Conservation (phyloP, 2,888 invertebrate species). For the Lasioglossum oenotherae region DNA sequence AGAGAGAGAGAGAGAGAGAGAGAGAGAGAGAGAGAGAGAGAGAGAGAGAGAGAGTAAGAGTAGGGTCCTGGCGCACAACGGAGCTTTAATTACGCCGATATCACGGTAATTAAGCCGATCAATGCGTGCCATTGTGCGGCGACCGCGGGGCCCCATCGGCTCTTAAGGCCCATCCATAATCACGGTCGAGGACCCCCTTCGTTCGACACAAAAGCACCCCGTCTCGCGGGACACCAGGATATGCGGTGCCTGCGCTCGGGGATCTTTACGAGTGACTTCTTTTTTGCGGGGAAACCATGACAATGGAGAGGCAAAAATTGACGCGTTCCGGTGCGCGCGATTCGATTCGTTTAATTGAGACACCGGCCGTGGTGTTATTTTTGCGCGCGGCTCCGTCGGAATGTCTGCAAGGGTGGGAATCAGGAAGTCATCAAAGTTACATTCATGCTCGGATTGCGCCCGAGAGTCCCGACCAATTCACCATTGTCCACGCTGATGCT, state of each 20-base stretch:
- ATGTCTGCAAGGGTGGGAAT: not conserved
- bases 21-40: not conserved
- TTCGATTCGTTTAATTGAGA: slow-evolving; percentile 43
- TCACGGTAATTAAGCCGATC: slow-evolving; percentile 83
- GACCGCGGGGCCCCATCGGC: slow-evolving; percentile 61
- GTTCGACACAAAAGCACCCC: slow-evolving; percentile 65
- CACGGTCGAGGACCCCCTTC: slow-evolving; percentile 60
- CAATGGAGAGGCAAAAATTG: slow-evolving; percentile 39
- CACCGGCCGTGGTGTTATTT: slow-evolving; percentile 7
- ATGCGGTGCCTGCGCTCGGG: slow-evolving; percentile 52
- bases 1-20: not conserved
- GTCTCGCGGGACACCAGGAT: slow-evolving; percentile 57
- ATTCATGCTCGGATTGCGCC: not conserved
- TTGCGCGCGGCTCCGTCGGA: not conserved
- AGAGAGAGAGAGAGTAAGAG: not conserved
- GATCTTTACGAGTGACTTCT: slow-evolving; percentile 41
- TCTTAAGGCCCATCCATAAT: slow-evolving; percentile 65
- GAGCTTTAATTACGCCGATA: slow-evolving; percentile 83
- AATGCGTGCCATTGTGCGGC: slow-evolving; percentile 79
- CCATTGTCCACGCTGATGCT: not conserved
- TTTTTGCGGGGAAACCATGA: slow-evolving; percentile 41
- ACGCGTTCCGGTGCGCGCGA: slow-evolving; percentile 30
- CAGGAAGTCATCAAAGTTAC: slow-evolving; percentile 10
- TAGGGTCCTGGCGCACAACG: slow-evolving; percentile 77
- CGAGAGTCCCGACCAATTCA: not conserved